Percentiles rank a stretch among this genome's conserved stretches.
Conservation (phyloP, 2,888 invertebrate species). For the Apodemia duryi region DNA sequence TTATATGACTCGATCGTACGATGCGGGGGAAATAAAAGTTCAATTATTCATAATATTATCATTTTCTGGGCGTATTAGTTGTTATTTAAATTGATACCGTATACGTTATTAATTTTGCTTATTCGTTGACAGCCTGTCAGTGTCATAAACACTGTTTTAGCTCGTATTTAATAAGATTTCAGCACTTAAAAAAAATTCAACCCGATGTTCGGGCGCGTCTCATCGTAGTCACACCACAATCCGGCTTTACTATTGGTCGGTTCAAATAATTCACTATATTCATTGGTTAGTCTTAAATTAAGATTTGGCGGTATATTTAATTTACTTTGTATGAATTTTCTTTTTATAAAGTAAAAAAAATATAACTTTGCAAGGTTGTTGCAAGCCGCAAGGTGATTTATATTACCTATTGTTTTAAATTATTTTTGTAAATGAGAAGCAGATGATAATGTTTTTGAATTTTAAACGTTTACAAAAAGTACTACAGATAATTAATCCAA, state of each 20-base stretch:
- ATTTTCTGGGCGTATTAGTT: slow-evolving; percentile 20
- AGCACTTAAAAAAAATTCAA: neutral
- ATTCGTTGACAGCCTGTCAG: neutral
- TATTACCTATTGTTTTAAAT: no score
- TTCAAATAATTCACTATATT: slow-evolving; percentile 34
- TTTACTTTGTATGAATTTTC: slow-evolving; percentile 24
- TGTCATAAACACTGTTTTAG: neutral
- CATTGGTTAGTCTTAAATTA: slow-evolving; percentile 46
- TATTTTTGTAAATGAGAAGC: no score
- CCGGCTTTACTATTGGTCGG: slow-evolving; percentile 56
- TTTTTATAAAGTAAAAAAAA: neutral
- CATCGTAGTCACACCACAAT: slow-evolving; percentile 73
- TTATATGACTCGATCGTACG: slow-evolving; percentile 75
- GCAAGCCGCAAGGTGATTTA: neutral
- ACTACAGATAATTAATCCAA: no score
- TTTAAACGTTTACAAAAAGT: no score
- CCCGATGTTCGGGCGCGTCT: slow-evolving; percentile 45
- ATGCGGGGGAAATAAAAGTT: slow-evolving; percentile 64
- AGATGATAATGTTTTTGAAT: no score
- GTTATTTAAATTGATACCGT: slow-evolving; percentile 16
- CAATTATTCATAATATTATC: slow-evolving; percentile 36
- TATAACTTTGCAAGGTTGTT: neutral
- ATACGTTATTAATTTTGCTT: neutral
- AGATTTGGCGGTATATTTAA: slow-evolving; percentile 47
- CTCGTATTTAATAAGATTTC: slow-evolving; percentile 5